Evolutionary conservation across 30 jellyfish, hydroid and myxozoan genomes (phyloP).

Genomic region (Aurelia coerulea): DNA sequence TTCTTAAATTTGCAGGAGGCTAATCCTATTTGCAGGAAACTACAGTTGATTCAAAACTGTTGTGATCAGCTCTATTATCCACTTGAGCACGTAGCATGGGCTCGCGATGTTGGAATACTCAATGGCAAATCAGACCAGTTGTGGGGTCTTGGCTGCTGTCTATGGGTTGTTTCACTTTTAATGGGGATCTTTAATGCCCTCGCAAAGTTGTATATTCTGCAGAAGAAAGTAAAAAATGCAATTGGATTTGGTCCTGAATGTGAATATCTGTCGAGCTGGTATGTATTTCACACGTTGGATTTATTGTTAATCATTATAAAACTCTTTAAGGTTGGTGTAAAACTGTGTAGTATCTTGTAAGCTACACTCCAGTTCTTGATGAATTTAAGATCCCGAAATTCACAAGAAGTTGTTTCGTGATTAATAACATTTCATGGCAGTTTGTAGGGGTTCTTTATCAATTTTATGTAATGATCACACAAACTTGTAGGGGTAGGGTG

Average conservation of each 20-base stretch:
- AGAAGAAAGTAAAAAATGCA: neutral
- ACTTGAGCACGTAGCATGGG: conserved; percentile 80
- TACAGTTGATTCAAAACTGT: conserved; percentile 42
- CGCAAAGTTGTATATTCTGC: conserved; percentile 9
- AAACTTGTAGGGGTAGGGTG: no score
- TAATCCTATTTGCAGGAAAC: conserved; percentile 31
- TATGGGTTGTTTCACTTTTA: conserved; percentile 67
- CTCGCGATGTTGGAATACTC: conserved; percentile 65
- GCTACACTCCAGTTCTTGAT: no score
- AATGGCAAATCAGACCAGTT: conserved; percentile 49
- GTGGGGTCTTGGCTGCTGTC: conserved; percentile 48
- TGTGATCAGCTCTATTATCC: conserved; percentile 73
- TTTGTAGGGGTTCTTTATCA: no score
- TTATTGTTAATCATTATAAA: neutral
- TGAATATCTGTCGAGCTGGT: neutral
- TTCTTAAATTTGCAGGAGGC: conserved; percentile 29
- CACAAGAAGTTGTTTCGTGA: no score
- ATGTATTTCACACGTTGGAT: neutral
- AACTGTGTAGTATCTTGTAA: no score
- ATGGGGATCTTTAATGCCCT: conserved; percentile 24
- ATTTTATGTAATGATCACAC: no score
- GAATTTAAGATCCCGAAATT: no score
- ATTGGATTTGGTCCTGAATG: neutral
- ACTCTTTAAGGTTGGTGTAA: no score
- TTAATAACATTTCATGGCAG: no score